Percentiles rank a stretch among this genome's conserved stretches.
phyloP scores from a whole-genome alignment of 2,113 vertebrate genomes.

The Nothocercus nigrocapillus region DNA sequence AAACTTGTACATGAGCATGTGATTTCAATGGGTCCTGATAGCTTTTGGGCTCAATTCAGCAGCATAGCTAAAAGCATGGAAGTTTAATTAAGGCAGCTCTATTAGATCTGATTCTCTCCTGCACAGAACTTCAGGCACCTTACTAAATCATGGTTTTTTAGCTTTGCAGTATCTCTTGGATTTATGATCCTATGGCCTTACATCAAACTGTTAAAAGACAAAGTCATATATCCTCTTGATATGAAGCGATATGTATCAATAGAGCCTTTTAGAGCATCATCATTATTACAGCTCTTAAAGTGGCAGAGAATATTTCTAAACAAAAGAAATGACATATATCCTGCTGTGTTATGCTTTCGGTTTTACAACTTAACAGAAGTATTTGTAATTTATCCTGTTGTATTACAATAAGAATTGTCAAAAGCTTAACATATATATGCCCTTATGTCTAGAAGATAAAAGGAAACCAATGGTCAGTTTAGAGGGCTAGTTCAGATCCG shows the following conservation, averaged over 20 bases:
- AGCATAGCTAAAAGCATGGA: not conserved
- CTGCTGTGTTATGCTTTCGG: not conserved
- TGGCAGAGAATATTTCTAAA: not conserved
- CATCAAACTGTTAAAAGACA: not conserved
- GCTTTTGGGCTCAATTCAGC: not conserved
- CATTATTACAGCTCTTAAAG: not conserved
- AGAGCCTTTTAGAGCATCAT: not conserved
- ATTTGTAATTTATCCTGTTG: not conserved
- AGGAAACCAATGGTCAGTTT: rapidly evolving
- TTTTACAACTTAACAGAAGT: not conserved
- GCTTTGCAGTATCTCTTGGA: not conserved
- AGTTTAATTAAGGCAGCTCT: not conserved
- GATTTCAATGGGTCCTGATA: not conserved
- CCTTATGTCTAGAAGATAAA: not conserved
- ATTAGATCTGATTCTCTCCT: not conserved
- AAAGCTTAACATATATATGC: not conserved
- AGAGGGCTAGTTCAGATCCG: not conserved
- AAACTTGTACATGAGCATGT: not conserved
- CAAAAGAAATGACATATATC: not conserved
- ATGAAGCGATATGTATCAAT: not conserved
- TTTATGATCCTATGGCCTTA: not conserved
- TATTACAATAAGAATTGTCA: not conserved
- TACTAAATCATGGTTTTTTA: not conserved
- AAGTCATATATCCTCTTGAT: not conserved
- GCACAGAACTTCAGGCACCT: not conserved